Evolutionary conservation across 2,113 vertebrate genomes (phyloP).

Genomic region (Paramormyrops kingsleyae): DNA sequence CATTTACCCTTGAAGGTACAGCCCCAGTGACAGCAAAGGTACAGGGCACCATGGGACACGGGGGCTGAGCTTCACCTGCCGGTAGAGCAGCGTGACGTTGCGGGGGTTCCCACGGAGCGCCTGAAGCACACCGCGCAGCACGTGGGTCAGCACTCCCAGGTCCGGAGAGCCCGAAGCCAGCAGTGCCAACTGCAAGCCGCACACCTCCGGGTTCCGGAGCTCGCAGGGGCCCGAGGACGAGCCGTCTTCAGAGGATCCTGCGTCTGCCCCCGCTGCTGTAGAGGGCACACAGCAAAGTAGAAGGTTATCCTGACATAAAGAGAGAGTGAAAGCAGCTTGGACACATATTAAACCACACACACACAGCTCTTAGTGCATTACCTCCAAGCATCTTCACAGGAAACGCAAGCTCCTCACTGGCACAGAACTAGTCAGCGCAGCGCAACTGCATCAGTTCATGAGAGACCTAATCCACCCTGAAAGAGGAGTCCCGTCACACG

Average conservation of each 20-base stretch:
- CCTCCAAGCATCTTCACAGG: background rate
- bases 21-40: too few relatives aligned
- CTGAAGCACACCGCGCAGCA: constrained; percentile 77
- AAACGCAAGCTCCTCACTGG: background rate
- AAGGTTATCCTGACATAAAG: background rate
- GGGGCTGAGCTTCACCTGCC: constrained; percentile 67
- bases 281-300: constrained; percentile 31
- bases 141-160: constrained; percentile 75
- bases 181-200: constrained; percentile 79
- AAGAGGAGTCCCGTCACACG: background rate
- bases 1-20: too few relatives aligned
- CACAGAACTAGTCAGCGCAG: background rate
- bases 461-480: background rate
- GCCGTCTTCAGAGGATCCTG: constrained; percentile 27
- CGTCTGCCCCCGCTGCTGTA: constrained; percentile 57
- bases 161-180: constrained; percentile 73
- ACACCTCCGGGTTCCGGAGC: constrained; percentile 89
- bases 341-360: background rate
- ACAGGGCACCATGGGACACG: background rate
- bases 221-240: constrained; percentile 48
- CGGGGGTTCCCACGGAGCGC: constrained; percentile 66
- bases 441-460: background rate
- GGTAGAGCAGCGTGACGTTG: constrained; percentile 76
- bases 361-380: background rate
- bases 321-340: background rate